These are phyloP conservation scores for Orthosia gracilis DNA, from an alignment of 2,888 invertebrate species.

Conservation along the genomic window DNA sequence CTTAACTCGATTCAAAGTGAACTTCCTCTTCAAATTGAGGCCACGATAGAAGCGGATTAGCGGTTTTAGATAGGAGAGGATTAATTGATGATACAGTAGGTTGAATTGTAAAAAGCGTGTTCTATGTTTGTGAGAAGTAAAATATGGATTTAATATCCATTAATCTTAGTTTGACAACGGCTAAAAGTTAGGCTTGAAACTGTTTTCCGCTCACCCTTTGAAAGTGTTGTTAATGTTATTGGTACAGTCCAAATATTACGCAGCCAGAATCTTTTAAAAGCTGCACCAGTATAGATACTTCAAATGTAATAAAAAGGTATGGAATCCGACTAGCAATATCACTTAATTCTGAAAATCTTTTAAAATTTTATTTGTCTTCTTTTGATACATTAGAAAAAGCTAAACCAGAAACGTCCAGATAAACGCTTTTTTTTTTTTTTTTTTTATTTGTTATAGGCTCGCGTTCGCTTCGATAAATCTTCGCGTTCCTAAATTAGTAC, in stretches of 20 bases:
- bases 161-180: background rate
- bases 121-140: too few relatives aligned
- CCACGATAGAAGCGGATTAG: conserved; percentile 30
- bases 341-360: background rate
- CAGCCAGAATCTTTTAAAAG: background rate
- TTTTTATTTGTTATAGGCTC: too few relatives aligned
- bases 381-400: too few relatives aligned
- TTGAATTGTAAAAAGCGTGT: background rate
- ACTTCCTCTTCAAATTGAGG: conserved; percentile 53
- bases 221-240: background rate
- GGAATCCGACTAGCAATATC: background rate
- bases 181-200: background rate
- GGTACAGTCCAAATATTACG: background rate
- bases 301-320: background rate
- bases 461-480: too few relatives aligned
- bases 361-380: background rate
- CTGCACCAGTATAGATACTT: background rate
- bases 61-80: background rate
- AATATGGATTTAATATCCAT: too few relatives aligned
- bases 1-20: conserved; percentile 75
- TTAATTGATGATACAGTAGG: background rate
- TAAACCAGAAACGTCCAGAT: too few relatives aligned
- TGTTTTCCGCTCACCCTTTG: background rate
- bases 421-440: too few relatives aligned
- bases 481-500: too few relatives aligned